Conservation (phyloP, 2,797 vertebrate species). For the Sternarchorhynchus goeldii region DNA sequence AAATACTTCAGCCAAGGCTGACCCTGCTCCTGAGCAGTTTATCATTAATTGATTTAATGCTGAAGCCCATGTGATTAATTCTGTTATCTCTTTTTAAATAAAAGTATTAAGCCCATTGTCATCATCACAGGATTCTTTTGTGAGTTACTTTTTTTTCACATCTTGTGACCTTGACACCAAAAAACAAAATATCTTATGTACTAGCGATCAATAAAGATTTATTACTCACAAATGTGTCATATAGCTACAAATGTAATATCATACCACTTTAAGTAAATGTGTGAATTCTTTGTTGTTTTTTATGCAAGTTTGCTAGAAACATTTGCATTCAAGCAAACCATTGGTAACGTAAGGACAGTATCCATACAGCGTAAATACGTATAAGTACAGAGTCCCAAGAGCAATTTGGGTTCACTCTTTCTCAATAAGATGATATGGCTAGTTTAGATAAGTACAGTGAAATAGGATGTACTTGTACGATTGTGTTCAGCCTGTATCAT, state of each 20-base stretch:
- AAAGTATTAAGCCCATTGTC: neutral
- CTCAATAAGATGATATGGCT: constrained; percentile 26
- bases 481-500: no score
- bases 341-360: constrained; percentile 10
- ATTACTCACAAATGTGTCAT: no score
- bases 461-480: no score
- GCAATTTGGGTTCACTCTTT: constrained; percentile 19
- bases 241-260: no score
- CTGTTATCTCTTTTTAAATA: constrained; percentile 1
- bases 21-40: neutral
- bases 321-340: neutral
- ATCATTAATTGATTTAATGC: neutral
- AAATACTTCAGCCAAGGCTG: neutral
- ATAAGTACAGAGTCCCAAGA: constrained; percentile 34
- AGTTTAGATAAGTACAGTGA: constrained; percentile 10
- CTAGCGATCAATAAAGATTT: no score
- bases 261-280: no score
- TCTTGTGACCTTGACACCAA: neutral
- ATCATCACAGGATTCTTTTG: neutral
- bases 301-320: neutral
- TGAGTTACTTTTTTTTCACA: no score
- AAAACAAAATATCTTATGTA: no score
- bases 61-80: neutral
- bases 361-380: constrained; percentile 37
- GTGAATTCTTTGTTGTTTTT: neutral